These are phyloP conservation scores for Fopius arisanus DNA, from an alignment of 1,140 invertebrate genomes.

Conservation along the genomic window DNA sequence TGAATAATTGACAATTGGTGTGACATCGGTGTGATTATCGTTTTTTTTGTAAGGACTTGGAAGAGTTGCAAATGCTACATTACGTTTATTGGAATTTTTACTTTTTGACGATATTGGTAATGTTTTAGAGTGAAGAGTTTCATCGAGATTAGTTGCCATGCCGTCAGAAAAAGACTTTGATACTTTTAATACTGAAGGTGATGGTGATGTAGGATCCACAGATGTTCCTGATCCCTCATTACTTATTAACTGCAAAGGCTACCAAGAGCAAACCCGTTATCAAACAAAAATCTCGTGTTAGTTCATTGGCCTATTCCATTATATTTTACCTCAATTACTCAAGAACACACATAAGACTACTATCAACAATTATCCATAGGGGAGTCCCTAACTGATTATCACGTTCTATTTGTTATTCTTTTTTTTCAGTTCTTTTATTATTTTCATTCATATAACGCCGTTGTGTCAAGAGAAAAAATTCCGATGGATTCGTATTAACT, in stretches of 20 bases:
- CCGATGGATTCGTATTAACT: neutral
- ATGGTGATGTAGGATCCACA: conserved; percentile 49
- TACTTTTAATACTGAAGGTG: conserved; percentile 25
- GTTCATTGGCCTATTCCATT: neutral
- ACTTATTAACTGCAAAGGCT: conserved; percentile 43
- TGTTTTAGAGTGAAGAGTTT: conserved; percentile 43
- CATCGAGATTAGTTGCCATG: conserved; percentile 42
- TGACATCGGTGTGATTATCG: neutral
- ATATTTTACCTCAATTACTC: conserved; percentile 8
- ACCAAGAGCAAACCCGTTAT: neutral
- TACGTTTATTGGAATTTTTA: conserved; percentile 44
- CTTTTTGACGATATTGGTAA: conserved; percentile 43
- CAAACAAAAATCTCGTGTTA: neutral
- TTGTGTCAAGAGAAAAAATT: conserved; percentile 36
- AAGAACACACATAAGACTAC: conserved; percentile 30
- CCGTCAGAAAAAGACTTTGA: conserved; percentile 30
- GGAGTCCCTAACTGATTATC: too few species aligned
- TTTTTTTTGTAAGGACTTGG: conserved; percentile 41
- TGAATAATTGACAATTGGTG: conserved; percentile 26
- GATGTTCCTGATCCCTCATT: conserved; percentile 53
- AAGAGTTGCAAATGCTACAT: conserved; percentile 49
- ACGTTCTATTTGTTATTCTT: too few species aligned
- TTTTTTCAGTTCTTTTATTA: neutral
- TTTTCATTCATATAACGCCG: neutral
- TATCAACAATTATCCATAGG: too few species aligned